Evolutionary conservation across 2,888 invertebrate species (phyloP).

Genomic region (Idaea dimidiata): DNA sequence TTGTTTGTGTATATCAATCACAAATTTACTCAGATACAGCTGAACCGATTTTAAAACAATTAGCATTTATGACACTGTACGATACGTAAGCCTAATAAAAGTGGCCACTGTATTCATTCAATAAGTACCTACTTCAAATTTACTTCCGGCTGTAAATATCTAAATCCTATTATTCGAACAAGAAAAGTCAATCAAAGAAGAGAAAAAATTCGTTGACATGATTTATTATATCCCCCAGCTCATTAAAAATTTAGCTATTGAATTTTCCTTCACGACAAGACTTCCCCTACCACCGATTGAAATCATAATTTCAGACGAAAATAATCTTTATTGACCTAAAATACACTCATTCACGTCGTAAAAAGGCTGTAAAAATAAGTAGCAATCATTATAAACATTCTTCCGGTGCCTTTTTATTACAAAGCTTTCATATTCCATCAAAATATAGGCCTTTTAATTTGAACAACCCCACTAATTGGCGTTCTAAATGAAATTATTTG

Average conservation of each 20-base stretch:
- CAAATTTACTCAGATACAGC: too few species aligned
- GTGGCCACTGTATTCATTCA: background rate
- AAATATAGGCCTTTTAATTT: background rate
- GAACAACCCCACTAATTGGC: background rate
- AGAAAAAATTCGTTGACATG: background rate
- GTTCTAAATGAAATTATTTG: background rate
- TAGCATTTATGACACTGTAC: too few species aligned
- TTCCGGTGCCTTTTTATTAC: conserved; percentile 1
- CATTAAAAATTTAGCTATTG: background rate
- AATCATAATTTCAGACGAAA: background rate
- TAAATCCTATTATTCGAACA: background rate
- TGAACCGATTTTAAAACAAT: too few species aligned
- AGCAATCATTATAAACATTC: conserved; percentile 1
- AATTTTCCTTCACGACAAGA: background rate
- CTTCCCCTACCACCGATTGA: background rate
- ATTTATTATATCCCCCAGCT: background rate
- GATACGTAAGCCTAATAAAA: too few species aligned
- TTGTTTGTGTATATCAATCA: too few species aligned
- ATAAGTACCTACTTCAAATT: background rate
- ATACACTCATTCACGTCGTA: conserved; percentile 1
- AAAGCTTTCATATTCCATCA: conserved; percentile 1
- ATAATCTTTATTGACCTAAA: conserved; percentile 1
- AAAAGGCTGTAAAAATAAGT: conserved; percentile 1
- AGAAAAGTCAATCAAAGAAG: background rate
- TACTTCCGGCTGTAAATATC: background rate